Evolutionary conservation across 2,797 vertebrate species (phyloP).

Genomic region (Gallinago stenura): DNA sequence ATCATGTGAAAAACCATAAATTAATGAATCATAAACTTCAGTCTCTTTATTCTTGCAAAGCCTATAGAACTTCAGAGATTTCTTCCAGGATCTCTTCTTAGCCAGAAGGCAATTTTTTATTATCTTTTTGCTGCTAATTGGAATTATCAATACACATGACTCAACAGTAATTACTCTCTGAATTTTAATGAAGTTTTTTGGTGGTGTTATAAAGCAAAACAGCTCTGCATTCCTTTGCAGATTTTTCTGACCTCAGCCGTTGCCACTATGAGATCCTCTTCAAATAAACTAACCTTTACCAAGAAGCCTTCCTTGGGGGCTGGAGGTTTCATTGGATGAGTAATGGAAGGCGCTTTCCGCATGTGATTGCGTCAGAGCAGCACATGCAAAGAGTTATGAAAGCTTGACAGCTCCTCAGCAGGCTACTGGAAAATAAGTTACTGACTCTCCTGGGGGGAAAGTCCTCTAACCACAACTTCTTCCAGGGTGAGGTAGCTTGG

Average conservation of each 20-base stretch:
- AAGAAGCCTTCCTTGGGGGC: not conserved
- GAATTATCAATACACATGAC: not conserved
- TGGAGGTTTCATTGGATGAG: conserved; percentile 28
- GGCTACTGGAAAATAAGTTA: conserved; percentile 62
- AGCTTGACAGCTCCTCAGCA: conserved; percentile 50
- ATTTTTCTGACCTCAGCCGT: conserved; percentile 5
- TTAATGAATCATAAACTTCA: not conserved
- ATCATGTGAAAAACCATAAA: not conserved
- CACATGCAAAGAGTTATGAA: conserved; percentile 36
- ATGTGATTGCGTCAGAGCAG: conserved; percentile 1
- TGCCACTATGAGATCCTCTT: not conserved
- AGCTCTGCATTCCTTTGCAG: not conserved
- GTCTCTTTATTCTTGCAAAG: not conserved
- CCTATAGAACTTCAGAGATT: not conserved
- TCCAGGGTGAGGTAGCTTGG: conserved; percentile 48
- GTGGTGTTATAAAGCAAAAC: not conserved
- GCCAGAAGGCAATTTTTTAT: not conserved
- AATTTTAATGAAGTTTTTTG: conserved; percentile 17
- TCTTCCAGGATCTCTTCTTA: not conserved
- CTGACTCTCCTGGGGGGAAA: not conserved
- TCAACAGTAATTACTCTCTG: not conserved
- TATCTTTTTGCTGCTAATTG: not conserved
- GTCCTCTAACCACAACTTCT: conserved; percentile 35
- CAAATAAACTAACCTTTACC: conserved; percentile 39
- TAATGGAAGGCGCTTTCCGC: conserved; percentile 32